Conservation (phyloP, 2,888 invertebrate species). For the Drosophila anomalipes region DNA sequence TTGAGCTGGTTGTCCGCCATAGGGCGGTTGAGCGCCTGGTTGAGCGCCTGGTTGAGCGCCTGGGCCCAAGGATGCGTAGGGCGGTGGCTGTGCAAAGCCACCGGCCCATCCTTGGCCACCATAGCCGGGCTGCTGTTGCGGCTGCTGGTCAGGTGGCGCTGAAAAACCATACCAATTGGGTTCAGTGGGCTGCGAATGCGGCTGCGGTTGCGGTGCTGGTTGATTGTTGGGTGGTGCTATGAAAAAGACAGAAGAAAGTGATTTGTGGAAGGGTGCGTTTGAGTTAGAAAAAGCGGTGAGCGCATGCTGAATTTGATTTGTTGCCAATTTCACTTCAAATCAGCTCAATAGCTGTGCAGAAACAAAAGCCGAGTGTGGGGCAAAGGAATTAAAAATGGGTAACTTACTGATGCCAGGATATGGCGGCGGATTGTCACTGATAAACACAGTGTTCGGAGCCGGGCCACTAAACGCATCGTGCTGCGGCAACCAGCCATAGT, state of each 20-base stretch:
- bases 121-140: conserved; percentile 65
- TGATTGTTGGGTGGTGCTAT: conserved; percentile 70
- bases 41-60: conserved; percentile 7
- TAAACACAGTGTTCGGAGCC: conserved; percentile 93
- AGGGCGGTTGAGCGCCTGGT: conserved; percentile 39
- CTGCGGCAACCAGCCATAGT: conserved; percentile 95
- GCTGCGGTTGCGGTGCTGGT: conserved; percentile 53
- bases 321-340: conserved; percentile 33
- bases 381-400: conserved; percentile 23
- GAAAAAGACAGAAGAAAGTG: conserved; percentile 35
- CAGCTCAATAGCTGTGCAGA: conserved; percentile 18
- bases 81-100: conserved; percentile 76
- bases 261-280: conserved; percentile 57
- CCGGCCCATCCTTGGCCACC: conserved; percentile 69
- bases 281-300: conserved; percentile 40
- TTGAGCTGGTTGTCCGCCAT: conserved; percentile 58
- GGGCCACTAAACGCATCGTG: conserved; percentile 89
- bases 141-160: conserved; percentile 74
- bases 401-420: conserved; percentile 93
- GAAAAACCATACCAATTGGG: conserved; percentile 83
- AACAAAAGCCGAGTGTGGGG: conserved; percentile 83
- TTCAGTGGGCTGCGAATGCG: conserved; percentile 59
- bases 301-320: conserved; percentile 11
- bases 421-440: conserved; percentile 96
- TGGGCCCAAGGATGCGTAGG: conserved; percentile 66